Evolutionary conservation across 2,888 invertebrate species (phyloP).

Genomic region (Congeria kusceri): DNA sequence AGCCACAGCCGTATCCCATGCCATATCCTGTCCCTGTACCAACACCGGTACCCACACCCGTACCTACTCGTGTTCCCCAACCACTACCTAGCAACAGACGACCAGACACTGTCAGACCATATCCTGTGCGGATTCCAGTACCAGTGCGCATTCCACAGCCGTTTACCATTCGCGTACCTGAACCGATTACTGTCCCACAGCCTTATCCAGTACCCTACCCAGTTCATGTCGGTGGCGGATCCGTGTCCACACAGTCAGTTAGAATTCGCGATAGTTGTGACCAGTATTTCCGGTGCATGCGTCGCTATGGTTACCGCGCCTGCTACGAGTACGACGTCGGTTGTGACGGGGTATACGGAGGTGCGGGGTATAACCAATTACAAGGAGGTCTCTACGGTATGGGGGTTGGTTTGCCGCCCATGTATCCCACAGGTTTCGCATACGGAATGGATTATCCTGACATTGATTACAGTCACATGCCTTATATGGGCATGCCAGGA

Average conservation of each 20-base stretch:
- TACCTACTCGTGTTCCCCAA: neutral
- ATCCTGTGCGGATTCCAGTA: slow-evolving; percentile 47
- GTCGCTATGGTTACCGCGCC: slow-evolving; percentile 17
- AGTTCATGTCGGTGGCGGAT: slow-evolving; percentile 18
- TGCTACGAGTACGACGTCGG: neutral
- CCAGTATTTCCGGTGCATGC: neutral
- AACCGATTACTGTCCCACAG: slow-evolving; percentile 32
- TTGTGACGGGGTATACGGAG: slow-evolving; percentile 1
- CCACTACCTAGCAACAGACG: neutral
- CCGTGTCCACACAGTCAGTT: too few species aligned
- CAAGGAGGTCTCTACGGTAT: slow-evolving; percentile 7
- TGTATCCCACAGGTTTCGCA: slow-evolving; percentile 11
- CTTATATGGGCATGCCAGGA: neutral
- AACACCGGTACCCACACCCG: slow-evolving; percentile 1
- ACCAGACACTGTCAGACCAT: slow-evolving; percentile 14
- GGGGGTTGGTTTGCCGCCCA: slow-evolving; percentile 19
- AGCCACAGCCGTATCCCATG: slow-evolving; percentile 23
- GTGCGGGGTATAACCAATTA: neutral
- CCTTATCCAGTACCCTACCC: slow-evolving; percentile 44
- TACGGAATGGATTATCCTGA: slow-evolving; percentile 41
- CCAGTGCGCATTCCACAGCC: slow-evolving; percentile 54
- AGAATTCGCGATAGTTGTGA: too few species aligned
- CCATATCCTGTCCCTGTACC: slow-evolving; percentile 7
- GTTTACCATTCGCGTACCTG: slow-evolving; percentile 41
- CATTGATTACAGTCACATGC: slow-evolving; percentile 32